phyloP scores from a whole-genome alignment of 92 coral and sea anemone genomes.

The Diadumene lineata region DNA sequence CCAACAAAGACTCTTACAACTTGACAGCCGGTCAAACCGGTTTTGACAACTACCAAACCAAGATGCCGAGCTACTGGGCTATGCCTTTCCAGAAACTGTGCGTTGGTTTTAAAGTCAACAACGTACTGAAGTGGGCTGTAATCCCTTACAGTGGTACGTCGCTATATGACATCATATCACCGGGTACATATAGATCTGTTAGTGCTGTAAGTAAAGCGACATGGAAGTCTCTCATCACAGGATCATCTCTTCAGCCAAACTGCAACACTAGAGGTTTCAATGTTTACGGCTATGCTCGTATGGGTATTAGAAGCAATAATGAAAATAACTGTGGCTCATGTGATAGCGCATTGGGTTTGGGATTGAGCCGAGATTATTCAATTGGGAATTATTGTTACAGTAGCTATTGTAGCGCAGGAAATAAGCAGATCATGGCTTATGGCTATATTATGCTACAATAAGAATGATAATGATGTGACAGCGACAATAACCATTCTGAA shows the following conservation, averaged over 20 bases:
- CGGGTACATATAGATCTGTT: conserved; percentile 28
- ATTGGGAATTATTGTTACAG: conserved; percentile 34
- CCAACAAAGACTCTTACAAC: conserved; percentile 42
- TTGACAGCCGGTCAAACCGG: conserved; percentile 46
- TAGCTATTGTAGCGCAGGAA: not conserved
- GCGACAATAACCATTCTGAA: no score
- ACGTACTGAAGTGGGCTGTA: conserved; percentile 20
- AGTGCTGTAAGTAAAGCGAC: conserved; percentile 30
- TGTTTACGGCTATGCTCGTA: conserved; percentile 1
- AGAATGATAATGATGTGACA: no score
- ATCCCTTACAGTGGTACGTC: conserved; percentile 49
- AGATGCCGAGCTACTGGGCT: conserved; percentile 61
- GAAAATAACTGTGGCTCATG: conserved; percentile 36
- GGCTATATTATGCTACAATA: conserved; percentile 52
- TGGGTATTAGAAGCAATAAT: conserved; percentile 35
- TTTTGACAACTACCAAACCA: conserved; percentile 55
- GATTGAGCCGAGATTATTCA: conserved; percentile 1
- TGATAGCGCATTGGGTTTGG: conserved; percentile 55
- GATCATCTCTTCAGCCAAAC: conserved; percentile 59
- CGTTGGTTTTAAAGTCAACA: conserved; percentile 58
- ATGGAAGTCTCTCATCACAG: conserved; percentile 56
- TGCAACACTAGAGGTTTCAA: conserved; percentile 58
- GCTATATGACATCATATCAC: conserved; percentile 62
- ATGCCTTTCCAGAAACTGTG: conserved; percentile 55
- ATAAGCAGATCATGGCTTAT: not conserved